phyloP scores from a whole-genome alignment of 1,140 invertebrate genomes.

The Zaprionus vittiger region DNA sequence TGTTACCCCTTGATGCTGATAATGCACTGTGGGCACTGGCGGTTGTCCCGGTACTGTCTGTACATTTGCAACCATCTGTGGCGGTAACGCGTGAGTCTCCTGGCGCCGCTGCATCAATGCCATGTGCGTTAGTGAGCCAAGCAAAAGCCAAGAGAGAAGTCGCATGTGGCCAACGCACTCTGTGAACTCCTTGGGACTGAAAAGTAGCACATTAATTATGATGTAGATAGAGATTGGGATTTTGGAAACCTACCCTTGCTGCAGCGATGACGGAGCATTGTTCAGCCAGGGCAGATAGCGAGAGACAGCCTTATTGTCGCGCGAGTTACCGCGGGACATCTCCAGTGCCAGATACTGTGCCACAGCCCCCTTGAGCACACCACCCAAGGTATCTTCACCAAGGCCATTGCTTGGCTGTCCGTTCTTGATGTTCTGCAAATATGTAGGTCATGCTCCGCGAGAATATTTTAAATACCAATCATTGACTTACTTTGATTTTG shows the following conservation, averaged over 20 bases:
- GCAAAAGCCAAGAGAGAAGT: slow-evolving; percentile 96
- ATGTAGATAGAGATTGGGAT: background rate
- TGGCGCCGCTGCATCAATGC: slow-evolving; percentile 84
- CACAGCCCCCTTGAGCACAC: slow-evolving; percentile 96
- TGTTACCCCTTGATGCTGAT: slow-evolving; percentile 78
- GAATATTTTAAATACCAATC: background rate
- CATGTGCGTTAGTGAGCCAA: slow-evolving; percentile 96
- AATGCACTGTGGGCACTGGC: slow-evolving; percentile 60
- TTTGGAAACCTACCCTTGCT: slow-evolving; percentile 88
- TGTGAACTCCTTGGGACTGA: slow-evolving; percentile 95
- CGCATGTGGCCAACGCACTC: slow-evolving; percentile 98
- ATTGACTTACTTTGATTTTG: slow-evolving; percentile 94
- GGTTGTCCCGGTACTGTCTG: slow-evolving; percentile 44
- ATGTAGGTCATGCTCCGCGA: slow-evolving; percentile 7
- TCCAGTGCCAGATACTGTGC: slow-evolving; percentile 98
- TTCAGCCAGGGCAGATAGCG: slow-evolving; percentile 97
- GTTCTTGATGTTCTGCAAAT: slow-evolving; percentile 90
- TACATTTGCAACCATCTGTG: slow-evolving; percentile 42
- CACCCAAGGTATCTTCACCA: slow-evolving; percentile 97
- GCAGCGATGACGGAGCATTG: slow-evolving; percentile 92
- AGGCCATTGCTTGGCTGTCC: slow-evolving; percentile 90
- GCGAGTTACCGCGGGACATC: slow-evolving; percentile 93
- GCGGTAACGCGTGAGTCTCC: slow-evolving; percentile 65
- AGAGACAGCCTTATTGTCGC: slow-evolving; percentile 93
- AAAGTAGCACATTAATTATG: slow-evolving; percentile 33